Base-by-base conservation (phyloP, 2,113 vertebrate species). In the Vulpes vulpes region DNA sequence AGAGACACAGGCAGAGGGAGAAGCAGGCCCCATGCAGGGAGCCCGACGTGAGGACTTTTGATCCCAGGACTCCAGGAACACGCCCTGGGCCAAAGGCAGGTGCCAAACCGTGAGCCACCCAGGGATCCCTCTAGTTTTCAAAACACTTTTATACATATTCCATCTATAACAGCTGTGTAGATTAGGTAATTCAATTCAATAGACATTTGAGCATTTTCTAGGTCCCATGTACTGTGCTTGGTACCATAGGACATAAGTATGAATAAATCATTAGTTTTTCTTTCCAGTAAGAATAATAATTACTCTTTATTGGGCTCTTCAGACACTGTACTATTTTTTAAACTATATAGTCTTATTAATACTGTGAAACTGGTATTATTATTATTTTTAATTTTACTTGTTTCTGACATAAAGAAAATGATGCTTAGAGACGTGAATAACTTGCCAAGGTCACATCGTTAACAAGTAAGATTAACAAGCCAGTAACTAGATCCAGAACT, bases 401-500 rank as follows among this genome's bases (percentile, higher is more conserved):
- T 79, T 92, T 89, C 57, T 83, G 49, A 59, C 2, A 43, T 89
- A 80, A 60, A 90, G 32, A 76, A 76, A 88, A 79, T 25, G 9
- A 80, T 94, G 38, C 30, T 86, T 67, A 94, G n/a, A 89, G 38
- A 84, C 60, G 17, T 74, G 87, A 89, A 86, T 90, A 81, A 83
- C 32, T 95, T 85, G 62, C 32, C 23, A 69, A 55, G 16, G 10
- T 80, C n/a, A 89, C 16, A 62, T 35, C 53, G 38, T 53, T 94
- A 80, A 80, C 16, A 89, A 89, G 16, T 32, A 60, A 80, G 74
- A 80, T 78, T 83, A 80, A 89, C 82, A 84, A 96, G 27, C 81
- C 85, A 89, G 78, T 67, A 76, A 84, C 69, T 59, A 82, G 19
- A 65, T 84, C 43, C 91, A 22, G 19, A 11, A 79, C 11, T 92